Conservation (phyloP, 2,888 invertebrate species). For the Drosophila birchii region DNA sequence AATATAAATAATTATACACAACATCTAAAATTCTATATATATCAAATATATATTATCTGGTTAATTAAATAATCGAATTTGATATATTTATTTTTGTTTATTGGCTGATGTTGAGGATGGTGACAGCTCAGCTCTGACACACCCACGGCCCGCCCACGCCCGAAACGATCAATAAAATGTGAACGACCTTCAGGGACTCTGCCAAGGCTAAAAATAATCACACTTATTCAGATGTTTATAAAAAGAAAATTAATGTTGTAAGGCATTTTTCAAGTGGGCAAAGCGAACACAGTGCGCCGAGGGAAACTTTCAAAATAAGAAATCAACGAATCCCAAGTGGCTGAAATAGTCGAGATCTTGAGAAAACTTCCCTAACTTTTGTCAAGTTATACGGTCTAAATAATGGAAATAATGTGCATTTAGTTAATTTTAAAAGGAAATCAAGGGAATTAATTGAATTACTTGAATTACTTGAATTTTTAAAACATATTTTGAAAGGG, state of each 20-base stretch:
- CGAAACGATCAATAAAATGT: constrained; percentile 22
- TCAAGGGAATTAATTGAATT: too few species aligned
- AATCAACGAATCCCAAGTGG: neutral
- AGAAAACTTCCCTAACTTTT: neutral
- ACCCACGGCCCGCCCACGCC: constrained; percentile 10
- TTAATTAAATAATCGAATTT: constrained; percentile 37
- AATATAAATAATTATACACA: constrained; percentile 47
- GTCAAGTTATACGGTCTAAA: neutral
- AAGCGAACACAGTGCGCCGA: neutral
- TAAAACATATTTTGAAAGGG: too few species aligned
- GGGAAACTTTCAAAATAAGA: neutral
- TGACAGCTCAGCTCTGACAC: constrained; percentile 21
- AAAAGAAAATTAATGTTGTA: constrained; percentile 20
- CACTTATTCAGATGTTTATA: constrained; percentile 25
- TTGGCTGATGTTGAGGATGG: neutral
- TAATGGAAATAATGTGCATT: neutral
- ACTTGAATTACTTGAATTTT: too few species aligned
- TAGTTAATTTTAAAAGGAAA: neutral
- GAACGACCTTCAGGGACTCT: constrained; percentile 24
- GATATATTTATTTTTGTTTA: constrained; percentile 22
- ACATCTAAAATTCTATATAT: constrained; percentile 48
- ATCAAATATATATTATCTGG: constrained; percentile 46
- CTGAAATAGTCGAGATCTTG: neutral
- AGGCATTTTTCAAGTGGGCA: constrained; percentile 12
- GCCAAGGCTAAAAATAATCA: constrained; percentile 32